Base-by-base conservation (phyloP, 2,113 vertebrate species). In the Coptodon bakossiorum region DNA sequence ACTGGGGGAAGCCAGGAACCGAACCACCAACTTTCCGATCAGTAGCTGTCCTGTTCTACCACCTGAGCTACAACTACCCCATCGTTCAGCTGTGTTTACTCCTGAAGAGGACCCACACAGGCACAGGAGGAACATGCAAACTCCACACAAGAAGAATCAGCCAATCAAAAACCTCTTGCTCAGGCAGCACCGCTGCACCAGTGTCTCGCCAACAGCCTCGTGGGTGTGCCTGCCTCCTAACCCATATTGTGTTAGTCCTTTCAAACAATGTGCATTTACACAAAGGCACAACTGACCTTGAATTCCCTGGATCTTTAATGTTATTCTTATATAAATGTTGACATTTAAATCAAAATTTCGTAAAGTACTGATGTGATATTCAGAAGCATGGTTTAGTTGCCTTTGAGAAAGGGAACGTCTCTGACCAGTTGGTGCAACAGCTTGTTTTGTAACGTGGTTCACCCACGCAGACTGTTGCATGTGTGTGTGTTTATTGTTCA, bases 401-500 rank as follows among this genome's bases (percentile, higher is more conserved):
- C 40, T 76, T 48, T 52, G 19, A 34, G 43, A 36, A 48, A 48
- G 54, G 63, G 63, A 50, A 48, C 36, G 86, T 86, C 50, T 27
- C 54, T 66, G 43, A 43, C 61, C 29, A 24, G 29, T 50, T 53
- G 82, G 82, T 53, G 24, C 22, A 63, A 53, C 48, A 19, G 3
- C 3, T 27, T 81, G 38, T 86, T 87, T 84, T 57, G 29, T 54
- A 80, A 59, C 3, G 1, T 6, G 29, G n/a, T 38, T 45, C 36
- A 22, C 34, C 52, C 83, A 76, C 48, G 17, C 40, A 38, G 4
- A 61, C 16, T 8, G 50, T 22, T 54, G 38, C 31, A 10, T 50
- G 76, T 53, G 16, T 61, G 87, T 71, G 86, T 90, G 57, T 81
- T 82, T 45, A 82, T 83, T 56, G 85, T 93, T 90, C 54, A 80